phyloP scores from a whole-genome alignment of 2,797 vertebrate genomes.

The Coranthus polyacanthus region DNA sequence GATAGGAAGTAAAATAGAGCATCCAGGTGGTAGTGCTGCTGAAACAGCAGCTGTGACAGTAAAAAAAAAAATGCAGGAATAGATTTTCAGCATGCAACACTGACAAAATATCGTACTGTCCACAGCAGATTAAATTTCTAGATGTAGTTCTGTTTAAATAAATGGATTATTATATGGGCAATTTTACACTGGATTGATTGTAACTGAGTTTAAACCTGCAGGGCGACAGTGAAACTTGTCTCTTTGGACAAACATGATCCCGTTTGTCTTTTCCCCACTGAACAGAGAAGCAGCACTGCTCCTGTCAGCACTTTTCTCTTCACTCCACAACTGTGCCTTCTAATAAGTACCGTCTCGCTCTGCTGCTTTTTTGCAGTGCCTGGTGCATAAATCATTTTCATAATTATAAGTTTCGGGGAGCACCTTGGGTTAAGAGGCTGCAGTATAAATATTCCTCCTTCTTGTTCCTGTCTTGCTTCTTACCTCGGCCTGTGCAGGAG shows the following conservation, averaged over 20 bases:
- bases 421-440: slow-evolving; percentile 66
- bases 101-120: background rate
- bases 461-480: slow-evolving; percentile 51
- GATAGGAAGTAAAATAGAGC: slow-evolving; percentile 43
- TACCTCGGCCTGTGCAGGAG: slow-evolving; percentile 93
- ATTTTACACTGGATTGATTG: slow-evolving; percentile 28
- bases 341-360: slow-evolving; percentile 72
- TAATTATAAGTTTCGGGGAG: slow-evolving; percentile 76
- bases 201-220: slow-evolving; percentile 23
- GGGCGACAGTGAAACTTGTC: slow-evolving; percentile 21
- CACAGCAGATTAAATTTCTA: slow-evolving; percentile 16
- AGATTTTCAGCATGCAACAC: slow-evolving; percentile 9
- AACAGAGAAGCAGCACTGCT: slow-evolving; percentile 46
- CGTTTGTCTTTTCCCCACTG: slow-evolving; percentile 42
- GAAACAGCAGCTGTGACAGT: slow-evolving; percentile 50
- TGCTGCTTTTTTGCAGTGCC: slow-evolving; percentile 46
- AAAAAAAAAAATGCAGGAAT: slow-evolving; percentile 17
- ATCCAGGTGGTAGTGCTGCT: slow-evolving; percentile 59
- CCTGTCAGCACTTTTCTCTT: slow-evolving; percentile 76
- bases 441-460: slow-evolving; percentile 48
- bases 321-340: slow-evolving; percentile 58
- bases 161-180: slow-evolving; percentile 19
- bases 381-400: slow-evolving; percentile 74
- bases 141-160: slow-evolving; percentile 20
- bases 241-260: slow-evolving; percentile 38